Evolutionary conservation across 2,113 vertebrate genomes (phyloP), one percentile per base, ranked within the genome.

Genomic region (Echinops telfairi): DNA sequence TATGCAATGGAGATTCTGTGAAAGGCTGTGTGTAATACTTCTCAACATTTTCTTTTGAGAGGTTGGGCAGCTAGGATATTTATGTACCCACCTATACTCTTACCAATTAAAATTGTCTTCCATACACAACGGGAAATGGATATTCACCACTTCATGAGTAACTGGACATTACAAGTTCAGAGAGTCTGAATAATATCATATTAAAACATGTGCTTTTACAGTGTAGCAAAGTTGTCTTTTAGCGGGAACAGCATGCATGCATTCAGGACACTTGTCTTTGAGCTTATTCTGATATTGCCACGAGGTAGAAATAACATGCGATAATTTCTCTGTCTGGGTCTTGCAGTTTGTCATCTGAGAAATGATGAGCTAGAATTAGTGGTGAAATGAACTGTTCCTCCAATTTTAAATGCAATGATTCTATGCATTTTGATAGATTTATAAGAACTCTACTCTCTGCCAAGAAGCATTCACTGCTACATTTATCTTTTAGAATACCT

Each of bases 1-100:
- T 3, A 76, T 33, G 36, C 1, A 12, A 3, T 6, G 10, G 12
- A 58, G 3, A 75, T 1, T n/a, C 1, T 1, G 12, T 1, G 12
- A n/a, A 31, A 58, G 3, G 70, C 2, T n/a, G 2, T 1, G 12
- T 1, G 16, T 31, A 31, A 70, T 27, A 29, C 2, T 2, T 38
- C 16, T n/a, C 12, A 6, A 11, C 81, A 70, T 86, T 71, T 57
- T 12, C 86, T 64, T 57, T 12, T 4, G 33, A 70, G 29, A 14
- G n/a, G 0, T 11, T 4, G 86, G 14, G 27, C 40, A 36, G 11
- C 9, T 23, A 20, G 12, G 4, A 2, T 9, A 2, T 91, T 16
- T 57, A 5, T 68, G 6, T 14, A n/a, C 64, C 15, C 73, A 23
- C 2, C 81, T 3, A 0, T 17, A 43, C 66, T 88, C 10, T 81